A percentile compares a stretch with the other conserved stretches of the same genome.
phyloP scores from a whole-genome alignment of 92 coral and sea anemone species.

The Blastomussa wellsi region DNA sequence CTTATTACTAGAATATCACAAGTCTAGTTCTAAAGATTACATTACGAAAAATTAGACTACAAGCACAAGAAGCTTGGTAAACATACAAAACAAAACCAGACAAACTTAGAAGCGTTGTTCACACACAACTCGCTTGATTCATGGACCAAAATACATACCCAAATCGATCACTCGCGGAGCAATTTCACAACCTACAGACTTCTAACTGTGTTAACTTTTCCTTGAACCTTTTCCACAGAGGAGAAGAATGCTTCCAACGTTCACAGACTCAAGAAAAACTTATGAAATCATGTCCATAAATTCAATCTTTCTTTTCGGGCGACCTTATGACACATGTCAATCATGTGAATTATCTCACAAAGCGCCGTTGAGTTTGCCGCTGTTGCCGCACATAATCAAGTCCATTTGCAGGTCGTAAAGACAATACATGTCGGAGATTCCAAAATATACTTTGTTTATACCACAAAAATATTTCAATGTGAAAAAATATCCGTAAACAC shows the following conservation, averaged over 20 bases:
- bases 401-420: neutral
- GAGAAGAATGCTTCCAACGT: neutral
- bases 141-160: conserved; percentile 27
- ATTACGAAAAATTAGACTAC: conserved; percentile 22
- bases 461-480: neutral
- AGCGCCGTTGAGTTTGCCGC: conserved; percentile 10
- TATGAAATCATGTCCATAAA: conserved; percentile 13
- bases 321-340: conserved; percentile 66
- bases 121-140: conserved; percentile 24
- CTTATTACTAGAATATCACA: neutral
- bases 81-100: conserved; percentile 25
- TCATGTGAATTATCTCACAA: conserved; percentile 42
- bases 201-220: neutral
- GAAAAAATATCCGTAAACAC: neutral
- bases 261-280: neutral
- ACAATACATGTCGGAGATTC: conserved; percentile 30
- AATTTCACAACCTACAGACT: neutral
- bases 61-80: conserved; percentile 33
- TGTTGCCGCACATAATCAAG: neutral
- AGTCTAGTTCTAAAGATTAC: neutral
- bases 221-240: neutral
- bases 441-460: conserved; percentile 24
- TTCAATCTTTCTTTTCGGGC: conserved; percentile 25
- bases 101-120: conserved; percentile 33
- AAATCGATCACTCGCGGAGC: conserved; percentile 23